Base-by-base conservation (phyloP, 2,113 vertebrate genomes). In the Odontesthes bonariensis region DNA sequence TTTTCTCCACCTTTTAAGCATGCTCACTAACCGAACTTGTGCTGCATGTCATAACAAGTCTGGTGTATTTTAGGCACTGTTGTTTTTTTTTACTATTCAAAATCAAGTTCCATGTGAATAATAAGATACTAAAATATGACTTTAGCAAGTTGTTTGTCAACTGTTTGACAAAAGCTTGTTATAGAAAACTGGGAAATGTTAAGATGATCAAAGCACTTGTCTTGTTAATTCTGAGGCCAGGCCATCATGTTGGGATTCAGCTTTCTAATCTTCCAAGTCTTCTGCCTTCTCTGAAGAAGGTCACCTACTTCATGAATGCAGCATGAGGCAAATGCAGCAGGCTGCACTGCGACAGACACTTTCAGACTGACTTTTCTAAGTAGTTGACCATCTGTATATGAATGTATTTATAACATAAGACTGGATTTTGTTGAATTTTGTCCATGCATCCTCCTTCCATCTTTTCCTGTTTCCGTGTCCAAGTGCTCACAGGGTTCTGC, bases 371-470 rank as follows among this genome's bases (percentile, higher is more conserved):
- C 35, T 10, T 10, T 7, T 38, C 35, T 38, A 38, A 38, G 10
- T 38, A 38, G 35, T 10, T 38, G 35, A 38, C 35, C 35, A 10
- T 38, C 35, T 38, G 35, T 64, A 0, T n/a, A 42, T 69, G 47
- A 63, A 68, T 23, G n/a, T 72, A 67, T 53, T 27, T 51, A 42
- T 46, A 40, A 9, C 35, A 38, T 27, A 49, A 52, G 23, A 60
- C 57, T 64, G n/a, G 12, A 61, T 53, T 62, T 40, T 5, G 11
- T 0, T 71, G 40, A 19, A 33, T 57, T 6, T n/a, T 54, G 27
- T 62, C 10, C 38, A 11, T 2, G 1, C 33, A 71, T 63, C 6
- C 23, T 64, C 32, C 54, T 22, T 42, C 58, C 40, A 59, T 64
- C 63, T 49, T 47, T 59, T 19, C 17, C 42, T 14, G 42, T 16